phyloP scores from a whole-genome alignment of 2,113 vertebrate species.

The Chloroceryle aenea region DNA sequence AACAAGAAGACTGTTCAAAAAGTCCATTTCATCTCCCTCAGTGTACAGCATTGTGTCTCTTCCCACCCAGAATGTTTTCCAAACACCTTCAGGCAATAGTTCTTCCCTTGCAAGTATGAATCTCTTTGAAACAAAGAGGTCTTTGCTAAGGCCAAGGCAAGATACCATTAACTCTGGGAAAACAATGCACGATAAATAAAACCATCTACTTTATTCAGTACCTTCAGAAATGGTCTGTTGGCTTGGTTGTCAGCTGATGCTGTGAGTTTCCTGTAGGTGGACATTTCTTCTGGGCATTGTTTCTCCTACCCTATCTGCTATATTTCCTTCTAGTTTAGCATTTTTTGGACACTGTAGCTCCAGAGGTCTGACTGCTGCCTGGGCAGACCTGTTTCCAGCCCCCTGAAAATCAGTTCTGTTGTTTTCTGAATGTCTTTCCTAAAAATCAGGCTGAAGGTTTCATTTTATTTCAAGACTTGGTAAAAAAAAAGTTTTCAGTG shows the following conservation, averaged over 20 bases:
- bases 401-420: not conserved
- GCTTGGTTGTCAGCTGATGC: not conserved
- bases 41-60: not conserved
- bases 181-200: not conserved
- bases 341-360: not conserved
- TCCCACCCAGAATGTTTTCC: not conserved
- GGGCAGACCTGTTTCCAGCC: not conserved
- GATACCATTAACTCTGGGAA: not conserved
- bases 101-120: not conserved
- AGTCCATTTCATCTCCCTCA: not conserved
- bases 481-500: not conserved
- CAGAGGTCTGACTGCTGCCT: not conserved
- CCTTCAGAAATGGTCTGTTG: not conserved
- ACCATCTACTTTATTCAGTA: not conserved
- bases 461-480: not conserved
- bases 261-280: not conserved
- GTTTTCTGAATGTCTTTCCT: not conserved
- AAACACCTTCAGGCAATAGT: not conserved
- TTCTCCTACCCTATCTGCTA: not conserved
- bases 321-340: not conserved
- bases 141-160: not conserved
- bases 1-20: not conserved
- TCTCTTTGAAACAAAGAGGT: not conserved
- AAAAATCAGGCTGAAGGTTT: not conserved
- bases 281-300: fast-evolving